Percentiles rank a stretch among this genome's conserved stretches.
phyloP scores from a whole-genome alignment of 2,888 invertebrate species.

The Steinernema hermaphroditum region DNA sequence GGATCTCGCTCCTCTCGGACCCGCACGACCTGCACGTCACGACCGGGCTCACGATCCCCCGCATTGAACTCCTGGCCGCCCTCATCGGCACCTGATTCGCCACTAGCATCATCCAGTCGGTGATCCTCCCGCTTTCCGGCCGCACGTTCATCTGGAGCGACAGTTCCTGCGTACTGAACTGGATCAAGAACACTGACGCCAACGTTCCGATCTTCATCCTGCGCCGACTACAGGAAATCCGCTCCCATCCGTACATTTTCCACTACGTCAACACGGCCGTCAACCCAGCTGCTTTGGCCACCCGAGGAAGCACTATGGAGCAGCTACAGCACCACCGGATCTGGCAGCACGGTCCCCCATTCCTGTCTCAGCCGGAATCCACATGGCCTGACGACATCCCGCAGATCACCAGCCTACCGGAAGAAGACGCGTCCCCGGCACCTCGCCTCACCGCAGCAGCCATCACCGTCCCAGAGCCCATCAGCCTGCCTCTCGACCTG shows the following conservation, averaged over 20 bases:
- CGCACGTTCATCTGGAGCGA: constrained; percentile 36
- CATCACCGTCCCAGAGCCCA: too few species aligned
- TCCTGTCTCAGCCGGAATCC: not conserved
- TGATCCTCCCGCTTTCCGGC: not conserved
- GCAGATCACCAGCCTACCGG: not conserved
- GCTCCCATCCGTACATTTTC: not conserved
- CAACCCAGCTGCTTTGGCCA: constrained; percentile 64
- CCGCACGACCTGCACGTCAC: constrained; percentile 35
- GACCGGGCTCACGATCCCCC: constrained; percentile 36
- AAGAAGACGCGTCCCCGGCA: not conserved
- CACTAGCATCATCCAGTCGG: not conserved
- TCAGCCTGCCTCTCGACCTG: too few species aligned
- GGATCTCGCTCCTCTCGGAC: not conserved
- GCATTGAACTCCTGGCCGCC: constrained; percentile 37
- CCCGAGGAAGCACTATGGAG: constrained; percentile 42
- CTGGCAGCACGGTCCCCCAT: constrained; percentile 6
- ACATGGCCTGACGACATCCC: constrained; percentile 12
- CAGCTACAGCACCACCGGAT: constrained; percentile 32
- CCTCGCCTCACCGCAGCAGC: too few species aligned
- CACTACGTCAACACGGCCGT: constrained; percentile 48
- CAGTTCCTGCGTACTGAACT: constrained; percentile 33
- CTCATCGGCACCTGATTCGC: constrained; percentile 31
- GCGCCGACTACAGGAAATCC: constrained; percentile 7
- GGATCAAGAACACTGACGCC: constrained; percentile 32
- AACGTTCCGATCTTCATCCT: not conserved